Evolutionary conservation across 2,113 vertebrate species (phyloP).

Genomic region (Entomyzon cyanotis): DNA sequence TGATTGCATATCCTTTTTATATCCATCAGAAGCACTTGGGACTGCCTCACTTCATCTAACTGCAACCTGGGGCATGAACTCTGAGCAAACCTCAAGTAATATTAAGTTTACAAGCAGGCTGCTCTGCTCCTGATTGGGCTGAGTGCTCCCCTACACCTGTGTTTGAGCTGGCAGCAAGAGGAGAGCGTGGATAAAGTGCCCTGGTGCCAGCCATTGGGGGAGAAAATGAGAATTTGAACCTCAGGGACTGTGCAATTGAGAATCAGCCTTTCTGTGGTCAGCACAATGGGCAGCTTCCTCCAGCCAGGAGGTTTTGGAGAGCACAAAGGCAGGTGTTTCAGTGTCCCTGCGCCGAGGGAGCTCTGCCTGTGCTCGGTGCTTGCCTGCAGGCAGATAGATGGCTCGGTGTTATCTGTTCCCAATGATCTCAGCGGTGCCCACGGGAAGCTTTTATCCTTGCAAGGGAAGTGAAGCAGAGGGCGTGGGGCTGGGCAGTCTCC

Average conservation of each 20-base stretch:
- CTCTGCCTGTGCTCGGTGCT: not conserved
- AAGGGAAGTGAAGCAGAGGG: not conserved
- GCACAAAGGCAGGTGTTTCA: not conserved
- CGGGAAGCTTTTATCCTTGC: not conserved
- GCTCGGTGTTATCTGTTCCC: not conserved
- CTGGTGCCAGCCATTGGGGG: not conserved
- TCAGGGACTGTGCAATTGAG: not conserved
- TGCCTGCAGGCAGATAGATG: not conserved
- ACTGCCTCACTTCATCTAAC: not conserved
- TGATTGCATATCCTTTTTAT: constrained; percentile 41
- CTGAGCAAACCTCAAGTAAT: not conserved
- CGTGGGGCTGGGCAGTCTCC: not conserved
- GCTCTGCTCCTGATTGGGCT: not conserved
- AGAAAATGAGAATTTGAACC: not conserved
- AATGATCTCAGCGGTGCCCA: rapidly evolving
- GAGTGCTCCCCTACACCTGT: not conserved
- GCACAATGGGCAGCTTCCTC: not conserved
- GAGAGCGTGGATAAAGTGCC: not conserved
- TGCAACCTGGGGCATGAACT: constrained; percentile 26
- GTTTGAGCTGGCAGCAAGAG: not conserved
- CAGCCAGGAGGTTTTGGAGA: not conserved
- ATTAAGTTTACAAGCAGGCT: not conserved
- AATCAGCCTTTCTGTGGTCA: not conserved
- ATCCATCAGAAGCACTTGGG: not conserved
- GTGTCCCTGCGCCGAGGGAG: not conserved